Evolutionary conservation across 2,888 invertebrate genomes (phyloP).

Genomic region (Folsomia manolachei): DNA sequence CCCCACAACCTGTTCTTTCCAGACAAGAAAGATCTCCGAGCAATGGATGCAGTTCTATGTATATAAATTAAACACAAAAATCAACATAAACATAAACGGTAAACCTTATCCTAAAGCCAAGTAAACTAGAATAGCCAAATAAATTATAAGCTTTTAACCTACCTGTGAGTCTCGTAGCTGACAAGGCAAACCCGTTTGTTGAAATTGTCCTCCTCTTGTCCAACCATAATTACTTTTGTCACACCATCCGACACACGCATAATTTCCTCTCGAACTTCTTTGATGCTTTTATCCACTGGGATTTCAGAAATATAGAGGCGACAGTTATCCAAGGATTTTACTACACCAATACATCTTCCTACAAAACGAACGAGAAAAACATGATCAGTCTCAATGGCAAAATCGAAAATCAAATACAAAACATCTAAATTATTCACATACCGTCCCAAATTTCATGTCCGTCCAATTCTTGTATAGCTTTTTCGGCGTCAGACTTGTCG

Average conservation of each 20-base stretch:
- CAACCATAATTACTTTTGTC: neutral
- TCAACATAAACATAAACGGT: neutral
- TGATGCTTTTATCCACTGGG: slow-evolving; percentile 3
- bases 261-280: slow-evolving; percentile 13
- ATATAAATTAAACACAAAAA: neutral
- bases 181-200: neutral
- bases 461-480: slow-evolving; percentile 7
- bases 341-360: neutral
- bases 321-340: slow-evolving; percentile 26
- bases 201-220: neutral
- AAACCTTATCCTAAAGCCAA: neutral
- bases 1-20: neutral
- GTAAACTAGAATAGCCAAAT: neutral
- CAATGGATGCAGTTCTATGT: neutral
- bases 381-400: too few relatives aligned
- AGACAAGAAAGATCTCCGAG: neutral
- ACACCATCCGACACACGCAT: slow-evolving; percentile 3
- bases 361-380: too few relatives aligned
- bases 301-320: slow-evolving; percentile 18
- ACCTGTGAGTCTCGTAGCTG: neutral
- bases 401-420: too few relatives aligned
- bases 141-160: too few relatives aligned
- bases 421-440: neutral
- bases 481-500: slow-evolving; percentile 1
- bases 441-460: neutral